These are phyloP conservation scores for Microctonus aethiopoides DNA, from an alignment of 2,888 invertebrate genomes.

Conservation along the genomic window DNA sequence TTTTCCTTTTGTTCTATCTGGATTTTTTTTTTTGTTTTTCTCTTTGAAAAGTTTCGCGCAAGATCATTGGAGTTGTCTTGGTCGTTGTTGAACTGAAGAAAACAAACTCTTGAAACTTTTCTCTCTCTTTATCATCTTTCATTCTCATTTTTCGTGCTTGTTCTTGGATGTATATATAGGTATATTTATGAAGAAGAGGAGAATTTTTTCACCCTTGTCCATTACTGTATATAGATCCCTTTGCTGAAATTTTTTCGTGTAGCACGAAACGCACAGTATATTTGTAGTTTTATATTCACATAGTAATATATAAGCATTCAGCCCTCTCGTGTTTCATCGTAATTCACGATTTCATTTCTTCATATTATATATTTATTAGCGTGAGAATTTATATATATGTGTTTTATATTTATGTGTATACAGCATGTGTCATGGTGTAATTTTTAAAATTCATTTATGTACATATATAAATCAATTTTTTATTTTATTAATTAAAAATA, in stretches of 20 bases:
- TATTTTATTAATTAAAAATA: background rate
- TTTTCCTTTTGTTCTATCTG: conserved; percentile 4
- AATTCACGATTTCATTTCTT: conserved; percentile 28
- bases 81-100: conserved; percentile 23
- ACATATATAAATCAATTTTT: background rate
- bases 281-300: background rate
- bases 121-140: conserved; percentile 15
- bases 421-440: too few relatives aligned
- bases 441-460: too few relatives aligned
- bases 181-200: background rate
- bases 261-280: too few relatives aligned
- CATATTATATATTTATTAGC: conserved; percentile 3
- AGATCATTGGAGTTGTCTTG: conserved; percentile 3
- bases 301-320: background rate
- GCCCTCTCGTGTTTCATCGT: background rate
- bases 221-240: background rate
- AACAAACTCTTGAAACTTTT: conserved; percentile 31
- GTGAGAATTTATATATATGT: background rate
- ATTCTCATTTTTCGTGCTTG: conserved; percentile 2
- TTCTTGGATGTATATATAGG: background rate
- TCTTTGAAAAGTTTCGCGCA: conserved; percentile 19
- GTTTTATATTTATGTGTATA: too few relatives aligned
- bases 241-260: conserved; percentile 5
- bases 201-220: background rate
- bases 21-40: background rate